Evolutionary conservation across 2,113 vertebrate species (phyloP), one percentile per base, ranked within the genome.

Genomic region (Myotis lucifugus): DNA sequence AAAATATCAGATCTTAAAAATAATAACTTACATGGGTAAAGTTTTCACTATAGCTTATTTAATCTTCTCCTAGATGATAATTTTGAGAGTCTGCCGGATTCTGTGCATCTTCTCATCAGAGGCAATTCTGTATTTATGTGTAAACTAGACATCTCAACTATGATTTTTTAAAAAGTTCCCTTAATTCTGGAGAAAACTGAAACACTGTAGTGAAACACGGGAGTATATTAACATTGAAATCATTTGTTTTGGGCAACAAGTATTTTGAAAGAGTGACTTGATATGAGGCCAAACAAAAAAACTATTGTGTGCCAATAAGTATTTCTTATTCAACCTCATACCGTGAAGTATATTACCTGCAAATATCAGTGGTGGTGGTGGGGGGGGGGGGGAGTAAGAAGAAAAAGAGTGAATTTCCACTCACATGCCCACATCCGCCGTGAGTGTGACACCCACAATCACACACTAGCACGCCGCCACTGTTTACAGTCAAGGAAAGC

Each of bases 401-500:
- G 52, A 46, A 19, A 83, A 85, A 85, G 85, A 92, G 37, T 23
- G 61, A 78, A 72, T 91, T 90, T 93, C 46, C 52, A 93, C 83
- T 46, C 23, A 67, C 25, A 96, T 78, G 66, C n/a, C 40, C 88
- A 94, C 82, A 96, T 90, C 93, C 91, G 92, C 69, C 82, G 11
- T 1, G 1, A 23, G 64, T 25, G 29, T 76, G 25, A 13, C 6
- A 2, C n/a, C 59, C 83, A 66, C 25, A 74, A 3, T 64, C 85
- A 25, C 59, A 83, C 42, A 85, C 89, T 52, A 88, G 95, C 96
- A 93, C 95, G 95, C 96, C 64, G 81, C 96, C 97, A 97, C 97
- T 98, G 97, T 98, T 98, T 98, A 95, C 96, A 97, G 92, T 96
- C 97, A 95, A 96, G 94, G 95, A 97, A 98, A 98, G 90, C 98